Evolutionary conservation across 2,797 vertebrate genomes (phyloP), one percentile per base, ranked within the genome.

Genomic region (Ibycter americanus): DNA sequence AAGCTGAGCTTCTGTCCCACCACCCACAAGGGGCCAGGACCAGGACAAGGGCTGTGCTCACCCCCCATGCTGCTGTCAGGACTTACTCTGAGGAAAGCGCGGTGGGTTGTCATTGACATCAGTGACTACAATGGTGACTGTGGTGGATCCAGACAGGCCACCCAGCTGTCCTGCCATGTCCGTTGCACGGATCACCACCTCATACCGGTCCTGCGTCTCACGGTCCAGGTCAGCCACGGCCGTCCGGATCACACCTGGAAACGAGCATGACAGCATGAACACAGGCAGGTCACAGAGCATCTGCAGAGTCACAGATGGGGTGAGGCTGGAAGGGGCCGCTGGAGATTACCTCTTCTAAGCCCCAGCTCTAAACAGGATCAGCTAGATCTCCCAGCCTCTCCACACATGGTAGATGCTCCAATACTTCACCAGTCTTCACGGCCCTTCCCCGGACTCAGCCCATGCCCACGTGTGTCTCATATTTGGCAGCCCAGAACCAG

Each of bases 91-190:
- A 2, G 99, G 99, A 97, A 99, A 99, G 79, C 99, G 99, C 2
- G 99, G 99, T 0, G 99, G 99, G 98, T 99, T 99, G 98, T 99
- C 99, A 32, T 99, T 99, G 97, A 99, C 99, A 2, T 99, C 99
- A 0, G 99, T 99, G 98, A 99, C 99, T 78, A 99, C 99, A 49
- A 99, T 99, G 97, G 99, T 99, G 98, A 99, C 99, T 0, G 99
- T 99, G 32, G 99, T 99, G 96, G 99, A 99, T 74, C 99, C 99
- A 0, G 99, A 99, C 89, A 99, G 99, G 93, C 99, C 99, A 2
- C 99, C 99, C 98, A 99, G 98, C 98, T 99, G 99, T 83, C 99
- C 99, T 1, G 99, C 99, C 99, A 99, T 99, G 98, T 99, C 99
- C 8, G 99, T 99, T 52, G 99, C 99, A 90, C 99, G 99, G 98